These are phyloP conservation scores for Epinotia bilunana DNA, from an alignment of 2,888 invertebrate genomes.

Conservation along the genomic window DNA sequence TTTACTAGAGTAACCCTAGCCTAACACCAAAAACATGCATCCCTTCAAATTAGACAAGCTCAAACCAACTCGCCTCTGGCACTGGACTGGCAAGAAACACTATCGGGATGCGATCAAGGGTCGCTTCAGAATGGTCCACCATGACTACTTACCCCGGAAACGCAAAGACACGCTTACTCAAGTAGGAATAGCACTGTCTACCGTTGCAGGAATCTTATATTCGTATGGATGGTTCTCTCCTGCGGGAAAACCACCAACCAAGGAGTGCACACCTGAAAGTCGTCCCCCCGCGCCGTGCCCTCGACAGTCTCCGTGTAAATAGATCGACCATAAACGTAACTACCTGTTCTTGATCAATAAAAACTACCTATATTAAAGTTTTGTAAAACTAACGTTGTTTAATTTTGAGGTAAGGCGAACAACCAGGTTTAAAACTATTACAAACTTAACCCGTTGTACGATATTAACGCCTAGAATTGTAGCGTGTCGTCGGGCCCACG, in stretches of 20 bases:
- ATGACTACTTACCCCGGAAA: conserved; percentile 46
- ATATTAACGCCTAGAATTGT: too few relatives aligned
- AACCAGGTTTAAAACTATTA: too few relatives aligned
- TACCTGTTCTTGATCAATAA: too few relatives aligned
- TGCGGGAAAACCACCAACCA: conserved; percentile 34
- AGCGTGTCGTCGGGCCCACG: too few relatives aligned
- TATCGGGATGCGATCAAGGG: conserved; percentile 52
- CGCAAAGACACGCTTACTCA: conserved; percentile 50
- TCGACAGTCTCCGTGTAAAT: neutral
- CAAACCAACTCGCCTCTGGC: conserved; percentile 69
- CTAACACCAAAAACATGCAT: conserved; percentile 8
- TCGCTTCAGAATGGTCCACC: conserved; percentile 46
- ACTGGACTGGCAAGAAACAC: conserved; percentile 59
- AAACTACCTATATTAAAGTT: too few relatives aligned
- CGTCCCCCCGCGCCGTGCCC: neutral
- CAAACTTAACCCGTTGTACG: too few relatives aligned
- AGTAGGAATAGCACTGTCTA: conserved; percentile 40
- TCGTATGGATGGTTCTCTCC: conserved; percentile 55
- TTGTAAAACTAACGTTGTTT: too few relatives aligned
- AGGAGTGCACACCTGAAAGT: conserved; percentile 2
- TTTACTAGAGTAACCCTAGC: neutral
- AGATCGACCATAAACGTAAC: too few relatives aligned
- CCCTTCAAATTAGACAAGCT: conserved; percentile 54
- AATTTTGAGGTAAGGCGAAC: too few relatives aligned
- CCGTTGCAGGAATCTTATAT: conserved; percentile 47